Evolutionary conservation across 2,113 vertebrate genomes (phyloP).

Genomic region (Xiphophorus couchianus): DNA sequence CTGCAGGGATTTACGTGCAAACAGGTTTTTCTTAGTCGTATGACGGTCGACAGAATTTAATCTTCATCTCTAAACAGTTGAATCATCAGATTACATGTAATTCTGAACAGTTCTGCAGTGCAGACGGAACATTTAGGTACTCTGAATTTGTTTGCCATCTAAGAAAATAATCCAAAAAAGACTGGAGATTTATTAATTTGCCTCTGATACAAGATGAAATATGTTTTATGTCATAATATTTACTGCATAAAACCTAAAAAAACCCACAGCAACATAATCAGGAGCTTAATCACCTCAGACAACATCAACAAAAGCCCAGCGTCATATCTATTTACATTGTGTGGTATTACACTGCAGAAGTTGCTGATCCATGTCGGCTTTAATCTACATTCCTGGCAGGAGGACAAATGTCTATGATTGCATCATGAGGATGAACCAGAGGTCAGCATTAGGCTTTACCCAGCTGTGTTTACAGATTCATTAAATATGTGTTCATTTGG

Average conservation of each 20-base stretch:
- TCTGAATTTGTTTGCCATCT: accelerated
- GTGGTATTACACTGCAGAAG: not conserved
- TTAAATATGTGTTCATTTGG: not conserved
- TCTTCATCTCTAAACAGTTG: slow-evolving; percentile 4
- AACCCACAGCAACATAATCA: not conserved
- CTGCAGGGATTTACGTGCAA: slow-evolving; percentile 64
- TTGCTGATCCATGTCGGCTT: not conserved
- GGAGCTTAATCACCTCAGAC: not conserved
- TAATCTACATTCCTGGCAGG: not conserved
- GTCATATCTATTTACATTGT: not conserved
- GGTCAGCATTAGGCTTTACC: not conserved
- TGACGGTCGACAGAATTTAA: not conserved
- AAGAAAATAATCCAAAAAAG: not conserved
- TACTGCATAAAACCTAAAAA: not conserved
- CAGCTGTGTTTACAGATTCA: not conserved
- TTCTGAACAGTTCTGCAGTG: not conserved
- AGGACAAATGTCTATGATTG: not conserved
- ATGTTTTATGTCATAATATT: not conserved
- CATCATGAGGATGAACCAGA: not conserved
- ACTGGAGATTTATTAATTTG: not conserved
- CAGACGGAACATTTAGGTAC: not conserved
- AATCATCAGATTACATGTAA: slow-evolving; percentile 12
- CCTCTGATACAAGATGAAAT: not conserved
- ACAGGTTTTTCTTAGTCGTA: slow-evolving; percentile 11
- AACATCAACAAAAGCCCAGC: not conserved